These are phyloP conservation scores for Mythimna loreyi DNA, from an alignment of 2,888 invertebrate species.

Conservation along the genomic window DNA sequence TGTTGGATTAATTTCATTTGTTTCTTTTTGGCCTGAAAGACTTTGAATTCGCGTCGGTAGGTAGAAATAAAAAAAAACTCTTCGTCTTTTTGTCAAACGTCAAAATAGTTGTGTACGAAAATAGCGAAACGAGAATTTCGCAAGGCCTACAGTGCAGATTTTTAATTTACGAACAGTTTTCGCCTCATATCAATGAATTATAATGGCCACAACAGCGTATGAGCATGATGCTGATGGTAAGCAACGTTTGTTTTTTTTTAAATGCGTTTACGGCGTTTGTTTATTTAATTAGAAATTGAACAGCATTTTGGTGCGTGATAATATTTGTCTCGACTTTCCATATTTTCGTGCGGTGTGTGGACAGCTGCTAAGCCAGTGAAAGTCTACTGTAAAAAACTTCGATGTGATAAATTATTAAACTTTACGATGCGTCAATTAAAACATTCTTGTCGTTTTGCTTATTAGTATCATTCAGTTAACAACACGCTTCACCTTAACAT, in stretches of 20 bases:
- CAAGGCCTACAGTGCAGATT: conserved; percentile 55
- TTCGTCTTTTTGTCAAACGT: conserved; percentile 61
- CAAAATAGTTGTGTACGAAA: conserved; percentile 74
- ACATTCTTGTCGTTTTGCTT: conserved; percentile 49
- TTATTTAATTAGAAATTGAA: conserved; percentile 55
- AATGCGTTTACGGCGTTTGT: conserved; percentile 25
- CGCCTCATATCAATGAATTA: conserved; percentile 65
- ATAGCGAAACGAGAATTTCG: conserved; percentile 68
- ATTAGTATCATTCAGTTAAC: conserved; percentile 46
- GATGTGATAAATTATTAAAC: conserved; percentile 47
- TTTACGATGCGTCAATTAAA: conserved; percentile 50
- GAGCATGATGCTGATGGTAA: conserved; percentile 87
- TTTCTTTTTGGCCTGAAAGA: conserved; percentile 46
- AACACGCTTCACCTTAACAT: conserved; percentile 46
- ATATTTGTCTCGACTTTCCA: conserved; percentile 64
- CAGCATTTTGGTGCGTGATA: conserved; percentile 56
- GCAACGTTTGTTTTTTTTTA: conserved; percentile 42
- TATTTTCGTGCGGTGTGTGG: conserved; percentile 50
- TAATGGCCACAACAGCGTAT: conserved; percentile 85
- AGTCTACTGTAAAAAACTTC: conserved; percentile 50
- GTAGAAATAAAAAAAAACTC: conserved; percentile 24
- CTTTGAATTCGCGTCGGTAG: conserved; percentile 12
- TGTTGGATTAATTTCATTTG: conserved; percentile 22
- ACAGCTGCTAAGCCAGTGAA: conserved; percentile 58
- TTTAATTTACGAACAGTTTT: conserved; percentile 46